phyloP scores from a whole-genome alignment of 2,797 vertebrate genomes.

The Intellagama lesueurii region DNA sequence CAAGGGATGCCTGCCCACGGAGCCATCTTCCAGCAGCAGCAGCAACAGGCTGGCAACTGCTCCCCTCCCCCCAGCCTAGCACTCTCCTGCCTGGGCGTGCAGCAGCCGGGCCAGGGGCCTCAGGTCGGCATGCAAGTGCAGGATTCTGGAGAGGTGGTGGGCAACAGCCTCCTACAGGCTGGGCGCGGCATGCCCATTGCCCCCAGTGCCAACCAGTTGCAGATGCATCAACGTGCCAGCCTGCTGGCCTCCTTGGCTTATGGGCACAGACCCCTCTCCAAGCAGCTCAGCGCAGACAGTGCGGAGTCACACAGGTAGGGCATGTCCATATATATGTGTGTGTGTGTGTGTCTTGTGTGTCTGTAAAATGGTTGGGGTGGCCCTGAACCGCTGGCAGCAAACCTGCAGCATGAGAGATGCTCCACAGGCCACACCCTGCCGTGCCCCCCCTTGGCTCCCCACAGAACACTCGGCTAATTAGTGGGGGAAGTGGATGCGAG shows the following conservation, averaged over 20 bases:
- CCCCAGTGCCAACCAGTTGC: constrained; percentile 77
- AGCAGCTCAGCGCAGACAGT: constrained; percentile 97
- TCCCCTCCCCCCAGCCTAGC: constrained; percentile 86
- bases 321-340: rapidly evolving
- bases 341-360: no score
- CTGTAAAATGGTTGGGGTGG: no score
- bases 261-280: constrained; percentile 92
- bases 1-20: constrained; percentile 83
- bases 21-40: constrained; percentile 83
- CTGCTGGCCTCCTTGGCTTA: constrained; percentile 88
- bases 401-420: no score
- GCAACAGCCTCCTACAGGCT: constrained; percentile 69
- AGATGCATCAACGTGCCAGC: constrained; percentile 84
- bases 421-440: background rate
- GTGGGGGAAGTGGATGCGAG: background rate
- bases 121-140: constrained; percentile 94
- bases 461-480: background rate
- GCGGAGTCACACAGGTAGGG: constrained; percentile 94
- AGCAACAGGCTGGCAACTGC: constrained; percentile 79
- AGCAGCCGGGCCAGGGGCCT: constrained; percentile 77
- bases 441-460: background rate
- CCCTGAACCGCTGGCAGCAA: background rate
- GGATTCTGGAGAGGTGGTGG: constrained; percentile 85
- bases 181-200: constrained; percentile 72
- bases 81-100: constrained; percentile 84